Percentiles rank a stretch among this genome's conserved stretches.
Conservation (phyloP, 23 tunicate species). For the Trididemnum nubilum region DNA sequence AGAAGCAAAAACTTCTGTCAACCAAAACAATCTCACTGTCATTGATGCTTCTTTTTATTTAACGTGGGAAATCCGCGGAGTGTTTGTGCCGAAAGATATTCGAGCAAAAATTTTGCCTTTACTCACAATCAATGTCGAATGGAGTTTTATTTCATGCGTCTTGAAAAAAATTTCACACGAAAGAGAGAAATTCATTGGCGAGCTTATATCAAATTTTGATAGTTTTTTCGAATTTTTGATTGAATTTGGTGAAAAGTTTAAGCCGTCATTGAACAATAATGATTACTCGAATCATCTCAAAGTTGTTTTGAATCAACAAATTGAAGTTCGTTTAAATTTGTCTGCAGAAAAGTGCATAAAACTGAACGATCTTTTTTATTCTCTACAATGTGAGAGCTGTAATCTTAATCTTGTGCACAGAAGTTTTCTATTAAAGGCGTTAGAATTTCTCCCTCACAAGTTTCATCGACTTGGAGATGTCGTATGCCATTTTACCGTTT, state of each 20-base stretch:
- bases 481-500: too few relatives aligned
- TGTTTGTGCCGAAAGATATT: not conserved
- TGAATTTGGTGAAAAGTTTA: slow-evolving; percentile 13
- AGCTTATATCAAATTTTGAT: not conserved
- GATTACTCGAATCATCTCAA: not conserved
- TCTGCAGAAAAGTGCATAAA: not conserved
- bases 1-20: not conserved
- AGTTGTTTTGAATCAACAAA: not conserved
- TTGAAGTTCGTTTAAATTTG: not conserved
- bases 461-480: not conserved
- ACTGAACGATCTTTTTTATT: not conserved
- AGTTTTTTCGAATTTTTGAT: slow-evolving; percentile 23
- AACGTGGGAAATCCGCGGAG: not conserved
- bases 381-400: not conserved
- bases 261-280: not conserved
- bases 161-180: not conserved
- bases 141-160: not conserved
- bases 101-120: not conserved
- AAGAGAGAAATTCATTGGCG: not conserved
- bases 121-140: not conserved
- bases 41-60: not conserved
- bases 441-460: not conserved
- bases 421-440: not conserved
- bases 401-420: not conserved
- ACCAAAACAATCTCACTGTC: not conserved